phyloP scores from a whole-genome alignment of 92 coral and sea anemone genomes.

The Phenganax stokvisi region DNA sequence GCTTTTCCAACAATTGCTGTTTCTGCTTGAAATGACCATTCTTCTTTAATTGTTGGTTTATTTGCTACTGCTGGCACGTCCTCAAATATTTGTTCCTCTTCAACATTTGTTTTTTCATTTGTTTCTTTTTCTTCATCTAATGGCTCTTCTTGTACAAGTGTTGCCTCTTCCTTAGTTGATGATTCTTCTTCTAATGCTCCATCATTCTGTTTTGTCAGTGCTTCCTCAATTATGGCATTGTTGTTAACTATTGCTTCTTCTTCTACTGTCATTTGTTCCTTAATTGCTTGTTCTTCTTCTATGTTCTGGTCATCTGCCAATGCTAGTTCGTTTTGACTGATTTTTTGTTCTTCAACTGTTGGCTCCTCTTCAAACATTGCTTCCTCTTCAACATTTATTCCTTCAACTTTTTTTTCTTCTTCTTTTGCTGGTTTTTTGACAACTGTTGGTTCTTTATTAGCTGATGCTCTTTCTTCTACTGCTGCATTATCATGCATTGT shows the following conservation, averaged over 20 bases:
- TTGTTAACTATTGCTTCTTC: background rate
- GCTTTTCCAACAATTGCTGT: background rate
- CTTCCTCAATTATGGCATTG: background rate
- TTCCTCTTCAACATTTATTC: background rate
- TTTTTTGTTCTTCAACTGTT: conserved; percentile 26
- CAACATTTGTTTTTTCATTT: background rate
- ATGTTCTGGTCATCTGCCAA: background rate
- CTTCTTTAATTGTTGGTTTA: background rate
- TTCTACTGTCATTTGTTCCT: conserved; percentile 5
- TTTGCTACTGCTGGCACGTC: background rate
- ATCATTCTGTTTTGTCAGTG: background rate
- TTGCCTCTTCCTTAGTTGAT: background rate
- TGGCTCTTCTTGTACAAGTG: background rate
- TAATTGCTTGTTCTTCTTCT: conserved; percentile 13
- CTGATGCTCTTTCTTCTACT: background rate
- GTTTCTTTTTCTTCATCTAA: background rate
- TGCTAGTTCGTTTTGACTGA: background rate
- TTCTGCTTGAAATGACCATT: background rate
- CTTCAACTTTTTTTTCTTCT: background rate
- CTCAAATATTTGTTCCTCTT: background rate
- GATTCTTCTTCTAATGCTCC: background rate
- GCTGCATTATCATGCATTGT: background rate
- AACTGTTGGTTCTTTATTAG: background rate
- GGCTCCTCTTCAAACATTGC: background rate
- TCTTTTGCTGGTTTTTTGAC: background rate